Base-by-base conservation (phyloP, 2,797 vertebrate species). In the Sarcophilus harrisii region DNA sequence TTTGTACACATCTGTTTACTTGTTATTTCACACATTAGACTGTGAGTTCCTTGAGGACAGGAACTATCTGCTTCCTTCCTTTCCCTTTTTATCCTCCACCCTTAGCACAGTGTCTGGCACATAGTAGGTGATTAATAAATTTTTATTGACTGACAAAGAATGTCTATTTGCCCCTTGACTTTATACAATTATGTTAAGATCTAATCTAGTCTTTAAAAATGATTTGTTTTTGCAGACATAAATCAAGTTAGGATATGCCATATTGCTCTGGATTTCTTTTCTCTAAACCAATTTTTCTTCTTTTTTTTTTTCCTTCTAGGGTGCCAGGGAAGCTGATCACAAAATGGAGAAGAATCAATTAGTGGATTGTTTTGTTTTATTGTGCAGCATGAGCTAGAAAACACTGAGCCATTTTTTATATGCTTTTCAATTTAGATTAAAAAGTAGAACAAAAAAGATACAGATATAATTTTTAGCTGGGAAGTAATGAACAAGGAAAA, bases 361-460 rank as follows among this genome's bases (percentile, higher is more conserved):
- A 92, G 30, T 30, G 90, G 89, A 96, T 96, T 54, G 0, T 91
- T 95, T 92, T 93, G 28, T 94, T 96, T 95, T 52, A 10, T 81
- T 2, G 66, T 93, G 96, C 92, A 95, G 66, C 66, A 81, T 81
- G 90, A 96, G 55, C 38, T 94, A 81, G 95, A 91, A 96, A 94
- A 95, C 54, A n/a, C 91, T 57, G 73, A 94, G 38, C 29, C 58
- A 62, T 95, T 98, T 98, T 98, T 96, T 98, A 97, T 95, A 96
- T 93, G 21, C 97, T 97, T 96, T 97, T 93, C 95, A 96, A 93
- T 91, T 89, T 97, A 97, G 96, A 95, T 95, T 54, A 91, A 90
- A 87, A 96, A 97, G 95, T 96, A 97, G 96, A 97, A 96, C 97
- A 92, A 1, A 81, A 81, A 81, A 45, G 97, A 97, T 21, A 57